Base-by-base conservation (phyloP, 2,113 vertebrate genomes). In the Leucosticte australis region DNA sequence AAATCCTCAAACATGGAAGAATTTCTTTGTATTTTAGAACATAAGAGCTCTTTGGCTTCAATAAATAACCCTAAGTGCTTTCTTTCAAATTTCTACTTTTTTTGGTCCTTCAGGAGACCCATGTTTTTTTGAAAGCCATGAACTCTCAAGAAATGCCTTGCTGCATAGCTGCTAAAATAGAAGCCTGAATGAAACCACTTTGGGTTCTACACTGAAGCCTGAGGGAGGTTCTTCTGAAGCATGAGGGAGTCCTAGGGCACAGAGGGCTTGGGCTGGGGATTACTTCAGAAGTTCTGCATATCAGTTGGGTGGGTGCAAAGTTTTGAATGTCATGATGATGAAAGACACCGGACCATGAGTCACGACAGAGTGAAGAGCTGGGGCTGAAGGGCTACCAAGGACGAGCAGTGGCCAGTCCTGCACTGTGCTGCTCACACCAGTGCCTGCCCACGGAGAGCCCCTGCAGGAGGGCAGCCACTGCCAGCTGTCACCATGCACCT, bases 21-120 rank as follows among this genome's bases (percentile, higher is more conserved):
- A 95, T 76, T 94, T 81, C 49, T 94, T 88, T 78, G 83, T 91
- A 60, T 96, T 92, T 89, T 73, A 87, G 87, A 95, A 90, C 83
- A 92, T 74, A 95, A 97, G 7, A 56, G 76, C 30, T 84, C 80
- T 83, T 80, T 87, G 57, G 35, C 70, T 91, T 96, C 87, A 91
- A 59, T 84, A 97, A 94, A 95, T 83, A 95, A 83, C 65, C 12
- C 46, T 41, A 69, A 95, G 75, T 53, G 71, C 69, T 93, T 87
- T 65, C 67, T 92, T 80, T 85, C 71, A 75, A 65, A 62, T 93
- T 95, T 88, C 35, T 42, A 5, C 37, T 30, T 65, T 65, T 73
- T 87, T 35, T 55, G 69, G 68, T 86, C 52, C 76, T 86, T 89
- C 83, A 90, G 79, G 86, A 92, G 67, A 74, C 74, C 76, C 50